Base-by-base conservation (phyloP, 2,888 invertebrate species). In the Rotaria socialis region DNA sequence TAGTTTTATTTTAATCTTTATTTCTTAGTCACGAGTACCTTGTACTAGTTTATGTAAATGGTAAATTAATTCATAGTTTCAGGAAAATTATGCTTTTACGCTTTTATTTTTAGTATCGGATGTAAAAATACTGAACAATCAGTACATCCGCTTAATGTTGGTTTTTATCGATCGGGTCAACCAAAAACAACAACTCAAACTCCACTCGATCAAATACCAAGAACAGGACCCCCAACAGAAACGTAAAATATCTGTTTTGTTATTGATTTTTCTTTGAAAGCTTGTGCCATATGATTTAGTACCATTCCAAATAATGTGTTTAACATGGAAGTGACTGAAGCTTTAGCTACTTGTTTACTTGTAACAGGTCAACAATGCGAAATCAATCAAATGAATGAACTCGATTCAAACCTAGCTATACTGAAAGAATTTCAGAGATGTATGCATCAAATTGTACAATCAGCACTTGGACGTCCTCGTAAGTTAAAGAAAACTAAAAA, bases 61-160 rank as follows among this genome's bases (percentile, higher is more conserved):
- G 67, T 67, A 67, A 67, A 67, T 7, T 0, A 67, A 7, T 19
- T 8, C 5, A 50, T 50, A 1, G 50, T 50, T 50, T 50, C 4
- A 35, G 35, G 50, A 50, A 8, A 50, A 4, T 50, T 11, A 50
- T 50, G 1, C 10, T 14, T 50, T 5, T 8, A 50, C 0, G 14
- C 14, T 52, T 52, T 3, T 52, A 52, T 52, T 52, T 22, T 22
- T 41, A 67, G 86, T 84, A 74, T 86, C n/a, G 85, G 85, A 35
- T 86, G 86, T 80, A 85, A 85, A 85, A 86, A 86, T 84, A 85
- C 85, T 43, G 86, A 86, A 50, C 85, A 86, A 60, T 86, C 86
- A n/a, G 35, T 67, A 67, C 67, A 67, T 67, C 67, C 67, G 0
- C 19, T 80, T 0, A 80, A 80, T 47, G n/a, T 47, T n/a, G 80